A percentile compares a stretch with the other conserved stretches of the same genome.
Conservation (phyloP, 2,888 invertebrate genomes). For the Teleogryllus oceanicus region DNA sequence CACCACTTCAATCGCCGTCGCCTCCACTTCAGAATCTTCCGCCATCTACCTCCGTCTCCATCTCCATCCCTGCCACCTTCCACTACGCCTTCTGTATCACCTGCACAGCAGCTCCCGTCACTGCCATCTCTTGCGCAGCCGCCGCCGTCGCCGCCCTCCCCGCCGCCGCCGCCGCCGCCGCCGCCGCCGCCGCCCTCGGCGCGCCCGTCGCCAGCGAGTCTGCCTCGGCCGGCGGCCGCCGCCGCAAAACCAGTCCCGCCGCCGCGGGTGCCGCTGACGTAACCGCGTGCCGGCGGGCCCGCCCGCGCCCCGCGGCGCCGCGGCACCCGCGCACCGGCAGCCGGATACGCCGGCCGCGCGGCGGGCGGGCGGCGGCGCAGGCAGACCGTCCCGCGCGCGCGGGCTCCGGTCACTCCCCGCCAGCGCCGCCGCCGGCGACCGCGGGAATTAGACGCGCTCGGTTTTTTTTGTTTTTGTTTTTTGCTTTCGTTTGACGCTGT, state of each 20-base stretch:
- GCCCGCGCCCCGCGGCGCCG: not conserved
- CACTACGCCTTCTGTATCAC: no score
- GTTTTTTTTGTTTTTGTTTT: not conserved
- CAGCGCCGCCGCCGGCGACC: constrained; percentile 22
- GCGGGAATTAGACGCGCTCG: not conserved
- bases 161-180: not conserved
- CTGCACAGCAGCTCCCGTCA: no score
- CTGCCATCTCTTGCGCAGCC: no score
- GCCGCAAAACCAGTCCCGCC: not conserved
- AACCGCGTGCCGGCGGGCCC: not conserved
- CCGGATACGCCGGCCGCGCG: not conserved
- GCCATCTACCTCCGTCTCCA: not conserved
- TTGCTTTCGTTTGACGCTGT: no score
- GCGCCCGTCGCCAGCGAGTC: not conserved
- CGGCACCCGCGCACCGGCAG: not conserved
- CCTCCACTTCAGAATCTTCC: not conserved
- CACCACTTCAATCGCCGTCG: not conserved
- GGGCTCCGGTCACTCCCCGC: constrained; percentile 4
- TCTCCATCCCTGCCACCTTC: no score
- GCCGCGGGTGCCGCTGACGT: not conserved
- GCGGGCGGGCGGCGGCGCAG: not conserved
- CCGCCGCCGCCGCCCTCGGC: no score
- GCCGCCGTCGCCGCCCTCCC: no score
- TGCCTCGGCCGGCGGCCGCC: not conserved
- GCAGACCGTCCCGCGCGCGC: constrained; percentile 19